Conservation (phyloP, 2,113 vertebrate species). For the Erythrocercus mccallii region DNA sequence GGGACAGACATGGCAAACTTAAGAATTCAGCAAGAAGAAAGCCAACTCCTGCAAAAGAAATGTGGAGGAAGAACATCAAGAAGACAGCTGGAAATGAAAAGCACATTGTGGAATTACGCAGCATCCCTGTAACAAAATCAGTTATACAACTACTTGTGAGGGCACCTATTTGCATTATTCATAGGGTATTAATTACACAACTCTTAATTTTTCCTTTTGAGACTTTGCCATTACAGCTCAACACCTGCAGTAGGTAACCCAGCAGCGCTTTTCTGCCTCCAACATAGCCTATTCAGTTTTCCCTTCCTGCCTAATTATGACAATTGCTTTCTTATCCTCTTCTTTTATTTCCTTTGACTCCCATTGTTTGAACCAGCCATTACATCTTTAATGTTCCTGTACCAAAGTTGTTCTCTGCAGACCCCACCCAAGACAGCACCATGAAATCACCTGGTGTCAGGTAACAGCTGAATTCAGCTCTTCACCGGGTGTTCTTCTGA, state of each 20-base stretch:
- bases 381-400: background rate
- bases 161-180: constrained; percentile 43
- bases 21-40: background rate
- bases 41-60: background rate
- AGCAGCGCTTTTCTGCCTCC: background rate
- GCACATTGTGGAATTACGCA: background rate
- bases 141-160: constrained; percentile 28
- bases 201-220: background rate
- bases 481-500: background rate
- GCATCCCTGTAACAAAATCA: constrained; percentile 1
- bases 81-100: background rate
- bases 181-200: constrained; percentile 20
- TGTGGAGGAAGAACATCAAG: background rate
- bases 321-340: constrained; percentile 32
- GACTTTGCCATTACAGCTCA: background rate
- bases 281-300: background rate
- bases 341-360: background rate
- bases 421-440: background rate
- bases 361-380: background rate
- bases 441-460: background rate
- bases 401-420: background rate
- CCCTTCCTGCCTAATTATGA: constrained; percentile 35
- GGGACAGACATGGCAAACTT: fast-evolving
- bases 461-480: background rate
- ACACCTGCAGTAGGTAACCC: constrained; percentile 16